Evolutionary conservation across 1,140 invertebrate genomes (phyloP).

Genomic region (Geopemphigus sp.): DNA sequence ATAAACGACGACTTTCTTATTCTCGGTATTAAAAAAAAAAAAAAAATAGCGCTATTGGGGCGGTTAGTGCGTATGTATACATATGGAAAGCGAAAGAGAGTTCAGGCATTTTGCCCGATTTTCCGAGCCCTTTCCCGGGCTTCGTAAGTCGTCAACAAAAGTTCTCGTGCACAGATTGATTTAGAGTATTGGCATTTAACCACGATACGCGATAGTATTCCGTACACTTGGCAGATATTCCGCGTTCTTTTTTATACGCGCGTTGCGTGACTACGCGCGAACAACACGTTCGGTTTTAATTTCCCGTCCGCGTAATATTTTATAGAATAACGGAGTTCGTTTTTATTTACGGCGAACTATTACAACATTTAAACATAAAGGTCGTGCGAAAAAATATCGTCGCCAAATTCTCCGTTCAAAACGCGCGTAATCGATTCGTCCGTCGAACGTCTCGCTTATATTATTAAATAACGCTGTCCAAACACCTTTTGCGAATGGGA

Average conservation of each 20-base stretch:
- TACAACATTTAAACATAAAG: too few species aligned
- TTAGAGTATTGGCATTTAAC: slow-evolving; percentile 13
- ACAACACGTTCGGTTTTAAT: background rate
- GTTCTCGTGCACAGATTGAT: background rate
- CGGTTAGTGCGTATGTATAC: too few species aligned
- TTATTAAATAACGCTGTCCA: too few species aligned
- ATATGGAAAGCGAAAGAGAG: background rate
- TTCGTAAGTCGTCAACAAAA: background rate
- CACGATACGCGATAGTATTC: background rate
- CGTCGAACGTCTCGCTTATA: too few species aligned
- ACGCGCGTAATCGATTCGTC: too few species aligned
- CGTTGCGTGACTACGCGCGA: background rate
- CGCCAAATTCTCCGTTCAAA: background rate
- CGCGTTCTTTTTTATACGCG: background rate
- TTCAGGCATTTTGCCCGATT: slow-evolving; percentile 8
- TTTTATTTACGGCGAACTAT: too few species aligned
- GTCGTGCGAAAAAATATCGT: too few species aligned
- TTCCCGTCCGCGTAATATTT: background rate
- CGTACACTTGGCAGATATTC: background rate
- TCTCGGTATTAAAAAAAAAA: too few species aligned
- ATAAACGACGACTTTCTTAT: too few species aligned
- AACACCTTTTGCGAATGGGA: too few species aligned
- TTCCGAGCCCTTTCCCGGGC: background rate
- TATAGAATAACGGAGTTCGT: background rate
- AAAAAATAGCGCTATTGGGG: too few species aligned